Evolutionary conservation across 2,113 vertebrate genomes (phyloP).

Genomic region (Silurus glanis): DNA sequence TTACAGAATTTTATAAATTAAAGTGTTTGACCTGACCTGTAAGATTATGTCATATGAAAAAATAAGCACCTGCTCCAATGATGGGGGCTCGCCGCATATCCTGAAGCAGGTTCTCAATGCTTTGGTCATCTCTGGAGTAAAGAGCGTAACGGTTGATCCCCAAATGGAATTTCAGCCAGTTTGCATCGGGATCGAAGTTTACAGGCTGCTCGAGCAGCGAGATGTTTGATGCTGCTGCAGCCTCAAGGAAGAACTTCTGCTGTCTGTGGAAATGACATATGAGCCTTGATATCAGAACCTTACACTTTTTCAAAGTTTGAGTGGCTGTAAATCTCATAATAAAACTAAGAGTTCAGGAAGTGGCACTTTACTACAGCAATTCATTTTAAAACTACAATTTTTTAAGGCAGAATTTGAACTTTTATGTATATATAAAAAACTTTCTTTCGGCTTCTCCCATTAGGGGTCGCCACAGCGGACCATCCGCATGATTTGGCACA

Average conservation of each 20-base stretch:
- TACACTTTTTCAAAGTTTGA: not conserved
- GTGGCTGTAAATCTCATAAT: not conserved
- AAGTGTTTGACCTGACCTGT: not conserved
- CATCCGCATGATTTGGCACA: too few relatives aligned
- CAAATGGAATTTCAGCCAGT: conserved; percentile 91
- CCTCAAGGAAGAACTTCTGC: conserved; percentile 67
- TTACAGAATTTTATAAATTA: not conserved
- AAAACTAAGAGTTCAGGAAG: not conserved
- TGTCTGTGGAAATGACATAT: conserved; percentile 57
- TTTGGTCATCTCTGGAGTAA: conserved; percentile 77
- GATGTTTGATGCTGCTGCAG: conserved; percentile 64
- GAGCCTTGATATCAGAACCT: too few relatives aligned
- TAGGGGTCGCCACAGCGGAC: too few relatives aligned
- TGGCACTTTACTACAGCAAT: not conserved
- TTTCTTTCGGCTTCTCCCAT: too few relatives aligned
- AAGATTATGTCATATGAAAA: not conserved
- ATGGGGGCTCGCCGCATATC: conserved; percentile 75
- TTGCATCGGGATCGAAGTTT: conserved; percentile 73
- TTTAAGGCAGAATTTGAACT: not conserved
- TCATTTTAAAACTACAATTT: not conserved
- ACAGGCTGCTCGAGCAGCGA: conserved; percentile 58
- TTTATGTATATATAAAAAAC: too few relatives aligned
- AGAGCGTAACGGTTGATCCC: conserved; percentile 84
- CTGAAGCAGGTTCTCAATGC: conserved; percentile 71
- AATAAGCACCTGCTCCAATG: conserved; percentile 78